phyloP scores from a whole-genome alignment of 2,797 vertebrate genomes.

The Darevskia mixta region DNA sequence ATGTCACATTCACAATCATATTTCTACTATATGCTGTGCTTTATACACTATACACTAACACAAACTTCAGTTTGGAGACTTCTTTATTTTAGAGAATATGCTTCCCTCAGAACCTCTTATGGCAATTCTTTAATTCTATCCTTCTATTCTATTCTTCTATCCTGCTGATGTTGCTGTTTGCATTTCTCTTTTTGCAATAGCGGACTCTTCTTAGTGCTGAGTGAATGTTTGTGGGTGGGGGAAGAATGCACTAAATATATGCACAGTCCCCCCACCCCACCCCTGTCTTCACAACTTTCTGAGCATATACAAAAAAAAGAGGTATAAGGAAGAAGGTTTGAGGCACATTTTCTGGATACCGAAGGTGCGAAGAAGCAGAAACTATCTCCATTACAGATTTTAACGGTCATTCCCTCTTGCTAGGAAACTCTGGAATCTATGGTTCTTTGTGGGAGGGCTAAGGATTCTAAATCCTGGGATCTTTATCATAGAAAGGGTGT shows the following conservation, averaged over 20 bases:
- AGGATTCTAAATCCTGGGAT: background rate
- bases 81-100: background rate
- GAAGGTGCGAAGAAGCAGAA: background rate
- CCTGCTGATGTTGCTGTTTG: background rate
- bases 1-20: too few relatives aligned
- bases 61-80: background rate
- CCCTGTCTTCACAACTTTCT: background rate
- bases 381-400: background rate
- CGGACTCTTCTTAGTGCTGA: background rate
- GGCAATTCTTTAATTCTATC: background rate
- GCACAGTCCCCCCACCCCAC: background rate
- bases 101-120: background rate
- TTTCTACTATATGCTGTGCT: background rate
- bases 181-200: background rate
- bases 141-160: too few relatives aligned
- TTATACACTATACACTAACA: background rate
- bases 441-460: too few relatives aligned
- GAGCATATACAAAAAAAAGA: background rate
- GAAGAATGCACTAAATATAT: background rate
- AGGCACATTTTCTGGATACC: background rate
- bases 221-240: background rate
- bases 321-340: too few relatives aligned
- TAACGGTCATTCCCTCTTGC: background rate
- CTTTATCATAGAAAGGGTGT: background rate
- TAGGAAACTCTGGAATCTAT: background rate